Base-by-base conservation (phyloP, 2,113 vertebrate species). In the Toxotes chatareus region DNA sequence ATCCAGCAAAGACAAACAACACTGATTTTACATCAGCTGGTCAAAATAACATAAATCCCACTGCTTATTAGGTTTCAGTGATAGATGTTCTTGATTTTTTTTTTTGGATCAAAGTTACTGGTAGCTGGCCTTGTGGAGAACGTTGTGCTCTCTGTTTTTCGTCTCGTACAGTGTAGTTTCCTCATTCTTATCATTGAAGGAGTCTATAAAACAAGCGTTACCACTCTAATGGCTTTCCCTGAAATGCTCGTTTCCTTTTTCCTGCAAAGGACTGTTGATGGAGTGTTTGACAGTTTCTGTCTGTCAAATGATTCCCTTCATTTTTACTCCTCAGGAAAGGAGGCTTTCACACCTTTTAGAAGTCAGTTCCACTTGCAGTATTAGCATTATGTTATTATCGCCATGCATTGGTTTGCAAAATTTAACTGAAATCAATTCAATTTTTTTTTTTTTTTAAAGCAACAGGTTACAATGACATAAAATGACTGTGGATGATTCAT, bases 231-330 rank as follows among this genome's bases (percentile, higher is more conserved):
- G 12, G 21, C 44, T 38, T 89, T 89, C 60, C 59, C 32, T 71
- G 57, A 89, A 88, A 76, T 6, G 1, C 0, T 74, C 1, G 12
- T 61, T 80, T 79, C 46, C 38, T 21, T 8, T 16, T 86, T 84
- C 72, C 79, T 51, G 19, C 17, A 7, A 40, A 36, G 14, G 4
- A 44, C 4, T 40, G 64, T 1, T 46, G 21, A 16, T 40, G 1
- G 1, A 32, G 1, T 38, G 31, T 16, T 36, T 40, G 14, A 13
- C 27, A 57, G 31, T 16, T 47, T 57, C 7, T 65, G 4, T 34
- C 34, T 11, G 13, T 23, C 12, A 17, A 34, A 31, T 14, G n/a
- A 57, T 36, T 7, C 11, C 8, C 47, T 56, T 21, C 27, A 13
- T 21, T 40, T 36, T 12, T 31, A 34, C 6, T 55, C 11, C 27